Percentiles rank a stretch among this genome's conserved stretches.
These are phyloP conservation scores for Sinocyclocheilus grahami DNA, from an alignment of 2,113 vertebrate genomes.

Conservation along the genomic window DNA sequence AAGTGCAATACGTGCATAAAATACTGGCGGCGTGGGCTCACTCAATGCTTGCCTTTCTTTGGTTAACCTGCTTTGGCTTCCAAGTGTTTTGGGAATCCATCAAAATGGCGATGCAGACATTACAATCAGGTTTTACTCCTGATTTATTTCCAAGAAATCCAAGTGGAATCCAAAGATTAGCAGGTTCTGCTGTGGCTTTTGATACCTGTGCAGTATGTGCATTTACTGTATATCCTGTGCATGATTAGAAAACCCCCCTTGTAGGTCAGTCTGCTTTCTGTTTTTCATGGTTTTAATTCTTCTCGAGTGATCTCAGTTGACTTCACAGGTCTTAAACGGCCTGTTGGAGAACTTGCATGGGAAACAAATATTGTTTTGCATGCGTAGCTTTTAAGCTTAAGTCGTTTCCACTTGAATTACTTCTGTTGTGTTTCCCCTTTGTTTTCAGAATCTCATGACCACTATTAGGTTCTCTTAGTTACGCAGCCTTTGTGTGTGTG, in stretches of 20 bases:
- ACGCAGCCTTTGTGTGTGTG: slow-evolving; percentile 68
- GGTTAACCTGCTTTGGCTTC: slow-evolving; percentile 62
- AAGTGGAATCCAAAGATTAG: slow-evolving; percentile 58
- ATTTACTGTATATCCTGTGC: slow-evolving; percentile 45
- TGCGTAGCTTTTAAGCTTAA: slow-evolving; percentile 45
- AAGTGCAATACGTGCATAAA: slow-evolving; percentile 33
- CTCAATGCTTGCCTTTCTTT: slow-evolving; percentile 55
- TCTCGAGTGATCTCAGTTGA: slow-evolving; percentile 51
- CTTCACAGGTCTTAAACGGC: slow-evolving; percentile 38
- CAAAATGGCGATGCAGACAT: slow-evolving; percentile 13
- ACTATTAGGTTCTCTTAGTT: slow-evolving; percentile 54
- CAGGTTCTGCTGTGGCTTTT: slow-evolving; percentile 61
- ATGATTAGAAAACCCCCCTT: slow-evolving; percentile 47
- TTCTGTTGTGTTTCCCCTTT: slow-evolving; percentile 55
- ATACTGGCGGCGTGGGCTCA: slow-evolving; percentile 37
- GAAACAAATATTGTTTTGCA: slow-evolving; percentile 55
- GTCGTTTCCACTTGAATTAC: slow-evolving; percentile 50
- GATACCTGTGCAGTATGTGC: slow-evolving; percentile 49
- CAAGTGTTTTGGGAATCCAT: slow-evolving; percentile 40
- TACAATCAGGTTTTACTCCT: neutral
- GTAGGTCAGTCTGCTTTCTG: slow-evolving; percentile 49
- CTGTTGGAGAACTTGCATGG: slow-evolving; percentile 53
- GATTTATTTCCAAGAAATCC: slow-evolving; percentile 41
- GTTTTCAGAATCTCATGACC: slow-evolving; percentile 55
- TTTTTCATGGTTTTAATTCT: slow-evolving; percentile 42